Evolutionary conservation across 2,113 vertebrate species (phyloP), one percentile per base, ranked within the genome.

Genomic region (Labeo catla): DNA sequence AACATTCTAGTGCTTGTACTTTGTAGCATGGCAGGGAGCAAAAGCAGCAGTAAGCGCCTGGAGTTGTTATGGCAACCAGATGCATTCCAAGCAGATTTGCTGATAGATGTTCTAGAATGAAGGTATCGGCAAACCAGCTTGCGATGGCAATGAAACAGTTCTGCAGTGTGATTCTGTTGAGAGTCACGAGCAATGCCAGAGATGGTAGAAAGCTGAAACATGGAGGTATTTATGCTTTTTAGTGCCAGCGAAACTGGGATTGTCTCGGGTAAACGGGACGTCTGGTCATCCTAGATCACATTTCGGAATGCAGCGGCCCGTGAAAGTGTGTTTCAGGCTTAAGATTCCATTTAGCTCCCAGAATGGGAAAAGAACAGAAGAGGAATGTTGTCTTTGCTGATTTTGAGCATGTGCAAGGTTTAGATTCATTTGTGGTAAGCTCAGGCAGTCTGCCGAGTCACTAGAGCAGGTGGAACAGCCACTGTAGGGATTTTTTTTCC

Each of bases 11-110:
- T 19, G 13, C 15, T 28, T 36, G 23, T 19, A 19, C 50, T 52
- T 52, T 10, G 39, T 11, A 73, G 39, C 16, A 45, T 73, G 19
- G 9, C 39, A 45, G 4, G 39, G 70, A 73, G 70, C 70, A 54
- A 34, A 34, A 36, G n/a, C 50, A 77, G 49, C 74, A 77, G 76
- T 23, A 52, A 52, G 76, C 4, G 50, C 23, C 76, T 54, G 28
- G 12, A 77, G 76, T 77, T 77, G 76, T 77, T 77, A 77, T 77
- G 76, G 50, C 28, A 77, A 77, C 76, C 76, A 9, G 50, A 77
- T 19, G 54, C 49, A 54, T 77, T 54, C 28, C 47, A 36, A 77
- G 76, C 76, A 77, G 76, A 77, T 52, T 77, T 77, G 28, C 76
- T 54, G 76, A 77, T 54, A 54, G 70, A 45, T 73, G 70, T 73